A percentile compares a stretch with the other conserved stretches of the same genome.
phyloP scores from a whole-genome alignment of 2,113 vertebrate genomes.

The Fulica atra region DNA sequence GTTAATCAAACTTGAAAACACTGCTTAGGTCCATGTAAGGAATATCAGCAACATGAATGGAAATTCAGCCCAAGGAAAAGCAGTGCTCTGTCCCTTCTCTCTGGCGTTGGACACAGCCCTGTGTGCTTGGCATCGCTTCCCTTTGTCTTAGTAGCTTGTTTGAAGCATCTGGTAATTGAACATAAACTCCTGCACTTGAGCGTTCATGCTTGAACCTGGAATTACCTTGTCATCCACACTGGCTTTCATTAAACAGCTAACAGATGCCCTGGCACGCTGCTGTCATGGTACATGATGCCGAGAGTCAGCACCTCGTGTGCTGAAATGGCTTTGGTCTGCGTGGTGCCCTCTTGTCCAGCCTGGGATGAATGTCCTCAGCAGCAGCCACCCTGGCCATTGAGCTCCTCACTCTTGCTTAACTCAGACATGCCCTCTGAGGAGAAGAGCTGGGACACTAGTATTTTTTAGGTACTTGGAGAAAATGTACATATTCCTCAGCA shows the following conservation, averaged over 20 bases:
- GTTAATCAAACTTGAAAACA: not conserved
- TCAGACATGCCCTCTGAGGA: not conserved
- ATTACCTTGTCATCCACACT: conserved; percentile 47
- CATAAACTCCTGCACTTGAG: conserved; percentile 33
- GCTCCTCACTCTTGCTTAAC: not conserved
- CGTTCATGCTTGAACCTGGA: conserved; percentile 59
- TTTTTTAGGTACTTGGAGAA: not conserved
- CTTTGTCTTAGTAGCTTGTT: conserved; percentile 27
- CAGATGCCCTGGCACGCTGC: conserved; percentile 22
- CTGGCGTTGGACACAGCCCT: not conserved
- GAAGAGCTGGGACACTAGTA: not conserved
- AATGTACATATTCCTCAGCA: not conserved
- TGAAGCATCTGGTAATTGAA: conserved; percentile 56
- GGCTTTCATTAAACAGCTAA: conserved; percentile 18
- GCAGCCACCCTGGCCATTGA: not conserved
- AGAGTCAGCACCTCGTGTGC: not conserved
- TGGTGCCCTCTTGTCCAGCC: not conserved
- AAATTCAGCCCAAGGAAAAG: not conserved
- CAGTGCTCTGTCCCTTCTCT: not conserved
- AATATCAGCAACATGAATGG: not conserved
- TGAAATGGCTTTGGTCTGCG: not conserved
- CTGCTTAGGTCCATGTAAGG: not conserved
- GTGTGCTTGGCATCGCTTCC: not conserved
- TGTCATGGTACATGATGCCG: not conserved
- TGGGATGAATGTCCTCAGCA: not conserved